Percentiles rank a stretch among this genome's conserved stretches.
phyloP scores from a whole-genome alignment of 2,113 vertebrate genomes.

The Harpagus bidentatus region DNA sequence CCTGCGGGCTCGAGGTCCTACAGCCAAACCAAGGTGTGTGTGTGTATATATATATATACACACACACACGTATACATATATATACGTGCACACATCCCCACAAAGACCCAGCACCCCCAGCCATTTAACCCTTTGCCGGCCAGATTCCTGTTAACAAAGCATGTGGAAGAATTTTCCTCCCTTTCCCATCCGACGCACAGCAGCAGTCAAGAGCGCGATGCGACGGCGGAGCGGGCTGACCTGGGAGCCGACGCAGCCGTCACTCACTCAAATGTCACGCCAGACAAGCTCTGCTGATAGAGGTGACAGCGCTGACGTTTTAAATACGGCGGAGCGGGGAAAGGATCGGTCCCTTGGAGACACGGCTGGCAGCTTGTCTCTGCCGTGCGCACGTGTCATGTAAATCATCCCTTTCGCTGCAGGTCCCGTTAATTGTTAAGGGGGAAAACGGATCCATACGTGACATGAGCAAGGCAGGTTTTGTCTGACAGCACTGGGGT shows the following conservation, averaged over 20 bases:
- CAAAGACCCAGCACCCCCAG: slow-evolving; percentile 5
- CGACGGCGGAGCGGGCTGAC: fast-evolving
- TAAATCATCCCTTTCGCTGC: background rate
- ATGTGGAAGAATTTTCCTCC: slow-evolving; percentile 51
- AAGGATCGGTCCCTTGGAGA: background rate
- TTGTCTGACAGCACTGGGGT: background rate
- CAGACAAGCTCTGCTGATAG: background rate
- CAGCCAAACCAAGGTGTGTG: slow-evolving; percentile 70
- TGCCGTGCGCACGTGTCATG: fast-evolving
- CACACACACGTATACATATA: background rate
- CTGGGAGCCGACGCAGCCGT: fast-evolving
- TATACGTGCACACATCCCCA: background rate
- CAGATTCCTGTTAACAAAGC: background rate
- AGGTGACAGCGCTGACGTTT: background rate
- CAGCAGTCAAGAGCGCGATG: fast-evolving
- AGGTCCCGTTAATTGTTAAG: background rate
- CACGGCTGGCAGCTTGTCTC: background rate
- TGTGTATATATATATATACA: background rate
- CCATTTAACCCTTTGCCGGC: slow-evolving; percentile 49
- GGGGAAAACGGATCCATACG: background rate
- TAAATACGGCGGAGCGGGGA: background rate
- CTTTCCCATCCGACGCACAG: fast-evolving
- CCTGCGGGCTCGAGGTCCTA: slow-evolving; percentile 81
- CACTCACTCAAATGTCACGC: background rate
- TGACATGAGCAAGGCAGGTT: background rate